A percentile compares a stretch with the other conserved stretches of the same genome.
Evolutionary conservation across 2,888 invertebrate genomes (phyloP).

Genomic region (Stramonita haemastoma): DNA sequence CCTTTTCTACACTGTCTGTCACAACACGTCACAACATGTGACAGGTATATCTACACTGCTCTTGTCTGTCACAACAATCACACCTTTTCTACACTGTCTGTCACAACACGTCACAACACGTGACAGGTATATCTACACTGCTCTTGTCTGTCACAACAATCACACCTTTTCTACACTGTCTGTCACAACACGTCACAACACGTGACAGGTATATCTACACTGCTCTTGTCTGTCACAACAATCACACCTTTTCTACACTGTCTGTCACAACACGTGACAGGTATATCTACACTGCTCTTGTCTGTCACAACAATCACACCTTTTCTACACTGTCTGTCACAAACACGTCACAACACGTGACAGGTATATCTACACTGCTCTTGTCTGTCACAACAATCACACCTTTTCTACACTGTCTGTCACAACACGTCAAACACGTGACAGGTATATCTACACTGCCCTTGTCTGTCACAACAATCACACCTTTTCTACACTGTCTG

Average conservation of each 20-base stretch:
- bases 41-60: not conserved
- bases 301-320: no score
- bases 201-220: not conserved
- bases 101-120: not conserved
- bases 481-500: no score
- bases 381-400: no score
- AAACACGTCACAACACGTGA: no score
- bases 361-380: no score
- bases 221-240: not conserved
- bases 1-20: not conserved
- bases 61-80: not conserved
- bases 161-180: not conserved
- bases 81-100: not conserved
- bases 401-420: no score
- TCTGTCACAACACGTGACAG: not conserved
- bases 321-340: no score
- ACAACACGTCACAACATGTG: not conserved
- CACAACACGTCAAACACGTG: no score
- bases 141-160: not conserved
- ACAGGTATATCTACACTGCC: no score
- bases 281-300: no score
- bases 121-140: not conserved
- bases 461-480: no score
- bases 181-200: not conserved
- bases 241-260: no score